phyloP scores from a whole-genome alignment of 1,140 invertebrate genomes.

The Bombus fervidus region DNA sequence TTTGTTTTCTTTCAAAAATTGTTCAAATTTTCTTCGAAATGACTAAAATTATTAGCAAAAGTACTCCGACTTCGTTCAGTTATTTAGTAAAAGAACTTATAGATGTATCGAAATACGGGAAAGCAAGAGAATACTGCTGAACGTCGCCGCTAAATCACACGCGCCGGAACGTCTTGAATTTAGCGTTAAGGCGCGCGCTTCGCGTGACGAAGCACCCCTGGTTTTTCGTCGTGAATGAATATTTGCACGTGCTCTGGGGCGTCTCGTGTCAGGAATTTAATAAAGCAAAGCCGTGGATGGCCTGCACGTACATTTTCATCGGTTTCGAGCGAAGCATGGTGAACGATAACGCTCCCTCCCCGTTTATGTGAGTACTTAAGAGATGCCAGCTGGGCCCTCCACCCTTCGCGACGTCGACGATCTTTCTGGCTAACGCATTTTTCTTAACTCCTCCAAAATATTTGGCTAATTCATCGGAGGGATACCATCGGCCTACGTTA shows the following conservation, averaged over 20 bases:
- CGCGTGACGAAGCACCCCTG: not conserved
- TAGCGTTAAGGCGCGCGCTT: slow-evolving; percentile 46
- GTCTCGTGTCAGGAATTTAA: slow-evolving; percentile 82
- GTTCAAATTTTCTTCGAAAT: too few relatives aligned
- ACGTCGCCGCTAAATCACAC: slow-evolving; percentile 39
- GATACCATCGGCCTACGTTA: not conserved
- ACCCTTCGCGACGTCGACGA: slow-evolving; percentile 17
- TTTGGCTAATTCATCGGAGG: not conserved
- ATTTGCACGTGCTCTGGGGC: slow-evolving; percentile 80
- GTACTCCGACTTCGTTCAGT: too few relatives aligned
- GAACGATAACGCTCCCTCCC: slow-evolving; percentile 20
- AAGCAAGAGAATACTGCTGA: slow-evolving; percentile 17
- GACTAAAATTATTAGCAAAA: too few relatives aligned
- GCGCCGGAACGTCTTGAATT: slow-evolving; percentile 46
- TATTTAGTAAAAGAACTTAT: not conserved
- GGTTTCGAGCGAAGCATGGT: slow-evolving; percentile 36
- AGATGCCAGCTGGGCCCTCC: slow-evolving; percentile 30
- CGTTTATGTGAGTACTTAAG: slow-evolving; percentile 7
- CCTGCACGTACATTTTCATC: slow-evolving; percentile 41
- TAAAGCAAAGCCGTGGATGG: slow-evolving; percentile 74
- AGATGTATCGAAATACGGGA: not conserved
- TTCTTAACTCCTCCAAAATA: slow-evolving; percentile 42
- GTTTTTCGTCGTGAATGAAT: slow-evolving; percentile 74
- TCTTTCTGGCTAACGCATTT: slow-evolving; percentile 44
- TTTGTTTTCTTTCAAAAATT: too few relatives aligned